Evolutionary conservation across 2,888 invertebrate genomes (phyloP).

Genomic region (Camptogramma bilineatum): DNA sequence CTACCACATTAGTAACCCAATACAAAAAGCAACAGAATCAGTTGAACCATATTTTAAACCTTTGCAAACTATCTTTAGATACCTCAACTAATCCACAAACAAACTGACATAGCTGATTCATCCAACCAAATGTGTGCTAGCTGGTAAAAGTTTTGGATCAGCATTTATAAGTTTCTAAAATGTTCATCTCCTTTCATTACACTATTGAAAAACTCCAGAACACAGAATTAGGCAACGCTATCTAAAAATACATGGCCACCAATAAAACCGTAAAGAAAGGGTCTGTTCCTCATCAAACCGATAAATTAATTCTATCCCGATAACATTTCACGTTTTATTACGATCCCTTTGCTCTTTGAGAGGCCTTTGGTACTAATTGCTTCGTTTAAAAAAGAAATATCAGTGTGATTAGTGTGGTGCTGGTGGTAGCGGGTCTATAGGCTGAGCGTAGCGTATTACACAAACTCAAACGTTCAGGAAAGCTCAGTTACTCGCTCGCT

Average conservation of each 20-base stretch:
- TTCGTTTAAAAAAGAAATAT: slow-evolving; percentile 75
- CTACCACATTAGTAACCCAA: too few species aligned
- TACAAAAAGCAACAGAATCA: too few species aligned
- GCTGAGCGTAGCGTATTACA: not conserved
- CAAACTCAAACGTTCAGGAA: too few species aligned
- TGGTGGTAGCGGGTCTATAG: slow-evolving; percentile 47
- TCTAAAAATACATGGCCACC: slow-evolving; percentile 15
- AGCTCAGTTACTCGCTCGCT: too few species aligned
- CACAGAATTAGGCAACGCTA: slow-evolving; percentile 6
- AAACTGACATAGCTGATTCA: too few species aligned
- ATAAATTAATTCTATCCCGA: slow-evolving; percentile 65
- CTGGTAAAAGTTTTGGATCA: too few species aligned
- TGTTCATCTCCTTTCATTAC: too few species aligned
- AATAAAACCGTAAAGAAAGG: slow-evolving; percentile 11
- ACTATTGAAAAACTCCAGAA: slow-evolving; percentile 12
- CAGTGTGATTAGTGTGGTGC: slow-evolving; percentile 53
- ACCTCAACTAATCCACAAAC: too few species aligned
- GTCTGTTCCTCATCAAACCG: slow-evolving; percentile 35
- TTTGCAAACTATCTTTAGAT: too few species aligned
- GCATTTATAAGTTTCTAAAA: too few species aligned
- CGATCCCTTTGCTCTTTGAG: slow-evolving; percentile 67
- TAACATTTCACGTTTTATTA: slow-evolving; percentile 66
- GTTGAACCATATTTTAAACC: too few species aligned
- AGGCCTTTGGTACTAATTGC: slow-evolving; percentile 77
- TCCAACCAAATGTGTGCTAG: too few species aligned